Percentiles rank a stretch among this genome's conserved stretches.
Conservation (phyloP, 2,888 invertebrate genomes). For the Hirtodrosophila confusa region DNA sequence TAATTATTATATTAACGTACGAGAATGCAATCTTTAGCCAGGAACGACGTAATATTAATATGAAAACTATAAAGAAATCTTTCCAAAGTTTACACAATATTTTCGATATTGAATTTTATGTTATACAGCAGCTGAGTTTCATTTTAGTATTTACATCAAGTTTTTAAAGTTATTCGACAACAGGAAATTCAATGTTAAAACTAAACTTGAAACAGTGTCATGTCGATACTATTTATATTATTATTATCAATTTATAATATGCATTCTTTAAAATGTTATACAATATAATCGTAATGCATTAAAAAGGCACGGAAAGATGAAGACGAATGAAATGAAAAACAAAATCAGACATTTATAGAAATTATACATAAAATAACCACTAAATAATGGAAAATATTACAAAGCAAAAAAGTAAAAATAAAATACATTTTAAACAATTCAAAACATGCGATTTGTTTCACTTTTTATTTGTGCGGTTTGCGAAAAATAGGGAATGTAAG, state of each 20-base stretch:
- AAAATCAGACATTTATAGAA: constrained; percentile 72
- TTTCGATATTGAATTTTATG: constrained; percentile 51
- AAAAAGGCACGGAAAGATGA: constrained; percentile 46
- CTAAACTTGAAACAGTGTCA: constrained; percentile 47
- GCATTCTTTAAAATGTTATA: constrained; percentile 72
- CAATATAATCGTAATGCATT: constrained; percentile 70
- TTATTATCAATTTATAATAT: constrained; percentile 68
- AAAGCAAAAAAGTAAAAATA: constrained; percentile 55
- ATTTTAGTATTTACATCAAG: constrained; percentile 39
- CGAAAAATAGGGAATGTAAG: no score
- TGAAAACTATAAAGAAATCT: constrained; percentile 31
- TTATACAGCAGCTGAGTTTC: constrained; percentile 43
- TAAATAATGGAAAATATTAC: constrained; percentile 70
- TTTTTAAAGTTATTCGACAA: constrained; percentile 29
- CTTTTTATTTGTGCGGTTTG: no score
- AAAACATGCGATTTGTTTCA: neutral
- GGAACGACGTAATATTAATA: constrained; percentile 19
- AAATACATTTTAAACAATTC: constrained; percentile 73
- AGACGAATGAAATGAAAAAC: constrained; percentile 20
- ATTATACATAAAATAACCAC: constrained; percentile 72
- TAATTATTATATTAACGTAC: constrained; percentile 7
- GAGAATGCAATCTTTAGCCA: constrained; percentile 36
- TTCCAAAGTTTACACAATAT: constrained; percentile 57
- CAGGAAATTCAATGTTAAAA: constrained; percentile 53
- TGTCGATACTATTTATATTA: constrained; percentile 55